Percentiles rank a stretch among this genome's conserved stretches.
phyloP scores from a whole-genome alignment of 2,888 invertebrate species.

The Sceliomorpha sp. region DNA sequence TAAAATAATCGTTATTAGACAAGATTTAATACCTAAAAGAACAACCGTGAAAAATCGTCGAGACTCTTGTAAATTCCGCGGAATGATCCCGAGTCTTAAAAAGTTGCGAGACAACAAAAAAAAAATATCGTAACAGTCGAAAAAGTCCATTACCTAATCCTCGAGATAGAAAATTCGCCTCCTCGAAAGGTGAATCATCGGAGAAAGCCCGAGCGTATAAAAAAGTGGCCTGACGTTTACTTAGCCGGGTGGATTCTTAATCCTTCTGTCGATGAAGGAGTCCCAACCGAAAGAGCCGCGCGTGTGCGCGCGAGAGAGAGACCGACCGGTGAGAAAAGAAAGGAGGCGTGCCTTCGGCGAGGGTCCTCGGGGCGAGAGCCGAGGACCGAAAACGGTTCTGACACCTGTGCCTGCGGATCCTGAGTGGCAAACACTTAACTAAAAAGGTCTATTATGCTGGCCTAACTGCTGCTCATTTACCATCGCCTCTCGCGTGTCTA shows the following conservation, averaged over 20 bases:
- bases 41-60: constrained; percentile 3
- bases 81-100: too few species aligned
- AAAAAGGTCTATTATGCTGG: constrained; percentile 70
- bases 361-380: constrained; percentile 9
- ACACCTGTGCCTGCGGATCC: constrained; percentile 67
- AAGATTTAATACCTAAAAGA: constrained; percentile 1
- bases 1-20: constrained; percentile 11
- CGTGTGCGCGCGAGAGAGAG: too few species aligned
- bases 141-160: too few species aligned
- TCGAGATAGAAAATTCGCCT: too few species aligned
- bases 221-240: constrained; percentile 29
- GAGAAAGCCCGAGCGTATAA: too few species aligned
- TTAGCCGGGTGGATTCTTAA: constrained; percentile 61
- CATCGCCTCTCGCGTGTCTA: constrained; percentile 26
- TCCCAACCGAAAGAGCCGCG: too few species aligned
- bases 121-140: too few species aligned
- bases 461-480: constrained; percentile 63
- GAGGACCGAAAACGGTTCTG: constrained; percentile 50
- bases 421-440: constrained; percentile 73
- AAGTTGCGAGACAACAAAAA: too few species aligned
- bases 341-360: constrained; percentile 16
- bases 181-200: too few species aligned
- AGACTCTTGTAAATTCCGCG: too few species aligned
- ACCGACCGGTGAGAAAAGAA: constrained; percentile 42
- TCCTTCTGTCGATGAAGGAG: constrained; percentile 54